Evolutionary conservation across 2,888 invertebrate genomes (phyloP), one percentile per base, ranked within the genome.

Genomic region (Carpatolechia fugitivella): DNA sequence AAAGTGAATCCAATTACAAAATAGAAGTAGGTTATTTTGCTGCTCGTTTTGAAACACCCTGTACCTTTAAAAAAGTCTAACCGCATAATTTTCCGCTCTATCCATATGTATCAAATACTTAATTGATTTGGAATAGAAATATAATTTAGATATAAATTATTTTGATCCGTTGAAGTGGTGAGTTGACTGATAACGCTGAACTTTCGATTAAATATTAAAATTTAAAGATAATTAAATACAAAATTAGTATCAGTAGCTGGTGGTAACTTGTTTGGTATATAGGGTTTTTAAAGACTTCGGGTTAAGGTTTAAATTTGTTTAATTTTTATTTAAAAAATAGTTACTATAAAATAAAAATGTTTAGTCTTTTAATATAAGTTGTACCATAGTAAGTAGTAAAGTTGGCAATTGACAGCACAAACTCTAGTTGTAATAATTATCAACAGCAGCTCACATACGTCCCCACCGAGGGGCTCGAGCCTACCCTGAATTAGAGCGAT

Each of bases 151-250:
- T 10, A 41, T 41, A 41, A 41, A 41, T 41, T 18, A 20, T 41
- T 11, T 24, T 11, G 18, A 2, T 41, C 20, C 20, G 18, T 18
- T 20, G 20, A 41, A 3, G 20, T 41, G 40, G 10, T 10, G 18
- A 10, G 18, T 41, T 20, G 18, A 41, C 18, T 44, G 52, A 52
- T 52, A 52, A 35, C 24, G 18, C 7, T 18, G 14, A 33, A 52
- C 52, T 52, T 52, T 52, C 46, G 35, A 35, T 52, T 52, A 20
- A 20, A 13, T 31, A 41, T 41, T 52, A 20, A 41, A 41, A 14
- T 20, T 24, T 24, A 20, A 35, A 33, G 52, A 52, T 52, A 52
- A 52, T 41, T 41, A 11, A 18, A 6, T 11, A 41, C 40, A 20
- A 41, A 41, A 10, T 3, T 36, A 14, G 6, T 1, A 14, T 36